Percentiles rank a stretch among this genome's conserved stretches.
These are phyloP conservation scores for human (Homo sapiens) DNA, from an alignment of 2,113 vertebrate species.

Conservation along the genomic window GRCh38 chr18:60673501-60674000, in stretches of 20 bases:
- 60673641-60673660: slow-evolving; percentile 84
- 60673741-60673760: slow-evolving; percentile 76
- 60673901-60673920: slow-evolving; percentile 82
- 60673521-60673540: slow-evolving; percentile 87
- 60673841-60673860: slow-evolving; percentile 78
- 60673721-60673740: slow-evolving; percentile 78
- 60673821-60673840: slow-evolving; percentile 82
- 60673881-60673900: slow-evolving; percentile 78
- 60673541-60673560: slow-evolving; percentile 90
- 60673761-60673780: slow-evolving; percentile 79
- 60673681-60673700: slow-evolving; percentile 85
- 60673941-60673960: slow-evolving; percentile 81
- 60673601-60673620: slow-evolving; percentile 68
- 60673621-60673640: slow-evolving; percentile 73
- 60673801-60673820: slow-evolving; percentile 84
- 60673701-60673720: slow-evolving; percentile 85
- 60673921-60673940: slow-evolving; percentile 80
- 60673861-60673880: slow-evolving; percentile 78
- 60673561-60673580: slow-evolving; percentile 84
- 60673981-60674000: slow-evolving; percentile 77
- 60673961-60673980: slow-evolving; percentile 79
- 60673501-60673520: slow-evolving; percentile 83
- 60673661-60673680: slow-evolving; percentile 82
- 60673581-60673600: slow-evolving; percentile 84
- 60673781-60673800: slow-evolving; percentile 80